phyloP scores from a whole-genome alignment of 1,140 invertebrate species.

The Pseudomyrmex pallidus region DNA sequence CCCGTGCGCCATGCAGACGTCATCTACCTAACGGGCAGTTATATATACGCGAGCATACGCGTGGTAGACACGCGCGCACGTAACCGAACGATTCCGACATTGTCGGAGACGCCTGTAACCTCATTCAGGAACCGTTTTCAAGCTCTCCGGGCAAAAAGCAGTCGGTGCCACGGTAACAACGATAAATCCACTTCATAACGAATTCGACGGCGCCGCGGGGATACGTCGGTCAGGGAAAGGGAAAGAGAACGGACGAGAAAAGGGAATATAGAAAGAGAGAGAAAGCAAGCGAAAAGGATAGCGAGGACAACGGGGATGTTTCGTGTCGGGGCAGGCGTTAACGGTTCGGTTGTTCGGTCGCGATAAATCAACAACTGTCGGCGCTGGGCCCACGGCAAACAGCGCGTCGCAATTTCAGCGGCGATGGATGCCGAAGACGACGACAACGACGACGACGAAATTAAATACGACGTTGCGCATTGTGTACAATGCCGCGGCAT shows the following conservation, averaged over 20 bases:
- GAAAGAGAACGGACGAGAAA: slow-evolving; percentile 24
- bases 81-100: slow-evolving; percentile 20
- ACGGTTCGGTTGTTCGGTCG: slow-evolving; percentile 63
- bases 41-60: slow-evolving; percentile 1
- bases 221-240: slow-evolving; percentile 2
- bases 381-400: slow-evolving; percentile 64
- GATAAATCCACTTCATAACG: slow-evolving; percentile 62
- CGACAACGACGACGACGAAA: slow-evolving; percentile 50
- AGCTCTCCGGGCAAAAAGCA: slow-evolving; percentile 49
- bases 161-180: slow-evolving; percentile 54
- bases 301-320: slow-evolving; percentile 54
- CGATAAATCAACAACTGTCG: slow-evolving; percentile 71
- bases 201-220: slow-evolving; percentile 51
- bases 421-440: slow-evolving; percentile 58
- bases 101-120: slow-evolving; percentile 41
- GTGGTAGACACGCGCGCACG: slow-evolving; percentile 1
- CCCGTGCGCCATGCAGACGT: not conserved
- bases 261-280: not conserved
- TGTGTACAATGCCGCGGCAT: slow-evolving; percentile 42
- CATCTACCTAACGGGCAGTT: not conserved
- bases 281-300: slow-evolving; percentile 34
- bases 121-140: slow-evolving; percentile 40
- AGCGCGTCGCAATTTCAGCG: slow-evolving; percentile 58
- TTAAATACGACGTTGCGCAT: slow-evolving; percentile 58
- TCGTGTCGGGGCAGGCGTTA: slow-evolving; percentile 68